Percentiles rank a stretch among this genome's conserved stretches.
phyloP scores from a whole-genome alignment of 1,140 invertebrate genomes.

The Grapholita molesta region DNA sequence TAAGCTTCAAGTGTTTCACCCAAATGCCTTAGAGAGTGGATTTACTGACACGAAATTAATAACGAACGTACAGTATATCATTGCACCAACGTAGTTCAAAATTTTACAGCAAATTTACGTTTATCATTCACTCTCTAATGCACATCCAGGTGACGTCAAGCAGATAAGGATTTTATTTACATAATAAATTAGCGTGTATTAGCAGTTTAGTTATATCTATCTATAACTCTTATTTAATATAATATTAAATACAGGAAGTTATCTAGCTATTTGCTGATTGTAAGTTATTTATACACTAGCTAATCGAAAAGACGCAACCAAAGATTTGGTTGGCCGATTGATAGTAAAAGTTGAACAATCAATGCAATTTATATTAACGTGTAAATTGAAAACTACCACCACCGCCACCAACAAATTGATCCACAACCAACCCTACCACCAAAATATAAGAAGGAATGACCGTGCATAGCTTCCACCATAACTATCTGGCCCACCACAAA shows the following conservation, averaged over 20 bases:
- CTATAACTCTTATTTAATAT: neutral
- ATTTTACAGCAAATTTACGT: neutral
- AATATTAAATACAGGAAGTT: too few relatives aligned
- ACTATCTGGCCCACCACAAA: neutral
- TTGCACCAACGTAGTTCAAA: neutral
- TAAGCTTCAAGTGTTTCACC: neutral
- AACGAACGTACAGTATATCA: neutral
- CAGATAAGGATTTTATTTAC: neutral
- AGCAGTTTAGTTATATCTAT: neutral
- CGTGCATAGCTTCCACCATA: neutral
- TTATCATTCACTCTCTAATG: neutral
- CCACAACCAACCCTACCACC: neutral
- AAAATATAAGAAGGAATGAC: neutral
- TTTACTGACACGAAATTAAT: neutral
- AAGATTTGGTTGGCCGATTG: too few relatives aligned
- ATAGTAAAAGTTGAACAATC: too few relatives aligned
- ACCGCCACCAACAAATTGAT: neutral
- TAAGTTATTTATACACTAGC: too few relatives aligned
- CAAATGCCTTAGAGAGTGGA: neutral
- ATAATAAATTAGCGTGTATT: neutral
- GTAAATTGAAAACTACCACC: too few relatives aligned
- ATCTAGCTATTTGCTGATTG: too few relatives aligned
- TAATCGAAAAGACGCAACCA: too few relatives aligned
- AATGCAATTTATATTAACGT: too few relatives aligned
- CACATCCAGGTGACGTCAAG: neutral